Conservation (phyloP, 2,888 invertebrate species). For the Heteromurus nitidus region DNA sequence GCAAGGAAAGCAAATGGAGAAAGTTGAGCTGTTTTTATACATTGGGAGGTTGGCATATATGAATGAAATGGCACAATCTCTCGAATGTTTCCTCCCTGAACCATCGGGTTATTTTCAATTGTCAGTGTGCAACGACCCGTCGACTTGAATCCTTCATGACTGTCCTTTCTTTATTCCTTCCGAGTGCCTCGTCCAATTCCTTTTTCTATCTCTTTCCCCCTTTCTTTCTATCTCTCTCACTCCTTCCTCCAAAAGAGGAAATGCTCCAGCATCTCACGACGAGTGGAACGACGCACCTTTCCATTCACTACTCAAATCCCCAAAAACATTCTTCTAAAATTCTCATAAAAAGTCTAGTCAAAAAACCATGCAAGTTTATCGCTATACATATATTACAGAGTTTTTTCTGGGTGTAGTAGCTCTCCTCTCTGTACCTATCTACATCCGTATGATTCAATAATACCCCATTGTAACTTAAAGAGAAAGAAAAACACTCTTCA, state of each 20-base stretch:
- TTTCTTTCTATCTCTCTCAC: neutral
- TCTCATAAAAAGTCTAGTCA: neutral
- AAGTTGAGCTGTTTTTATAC: constrained; percentile 3
- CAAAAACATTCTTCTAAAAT: too few relatives aligned
- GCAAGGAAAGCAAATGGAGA: neutral
- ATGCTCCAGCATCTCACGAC: too few relatives aligned
- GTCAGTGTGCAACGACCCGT: constrained; percentile 58
- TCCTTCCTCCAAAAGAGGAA: too few relatives aligned
- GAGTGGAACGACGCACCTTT: too few relatives aligned
- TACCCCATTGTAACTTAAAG: neutral
- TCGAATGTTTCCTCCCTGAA: constrained; percentile 27
- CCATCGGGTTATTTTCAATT: constrained; percentile 57
- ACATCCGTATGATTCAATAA: constrained; percentile 24
- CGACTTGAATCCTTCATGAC: constrained; percentile 42
- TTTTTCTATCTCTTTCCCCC: constrained; percentile 1
- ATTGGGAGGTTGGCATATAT: neutral
- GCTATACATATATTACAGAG: neutral
- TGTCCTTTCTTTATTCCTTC: constrained; percentile 34
- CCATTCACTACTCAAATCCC: too few relatives aligned
- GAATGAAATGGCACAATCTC: constrained; percentile 32
- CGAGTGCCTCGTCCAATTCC: constrained; percentile 28
- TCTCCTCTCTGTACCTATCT: too few relatives aligned
- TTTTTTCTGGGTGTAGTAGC: neutral
- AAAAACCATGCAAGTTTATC: neutral
- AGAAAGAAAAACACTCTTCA: constrained; percentile 4